Conservation (phyloP, 2,888 invertebrate genomes). For the Protula sp. region DNA sequence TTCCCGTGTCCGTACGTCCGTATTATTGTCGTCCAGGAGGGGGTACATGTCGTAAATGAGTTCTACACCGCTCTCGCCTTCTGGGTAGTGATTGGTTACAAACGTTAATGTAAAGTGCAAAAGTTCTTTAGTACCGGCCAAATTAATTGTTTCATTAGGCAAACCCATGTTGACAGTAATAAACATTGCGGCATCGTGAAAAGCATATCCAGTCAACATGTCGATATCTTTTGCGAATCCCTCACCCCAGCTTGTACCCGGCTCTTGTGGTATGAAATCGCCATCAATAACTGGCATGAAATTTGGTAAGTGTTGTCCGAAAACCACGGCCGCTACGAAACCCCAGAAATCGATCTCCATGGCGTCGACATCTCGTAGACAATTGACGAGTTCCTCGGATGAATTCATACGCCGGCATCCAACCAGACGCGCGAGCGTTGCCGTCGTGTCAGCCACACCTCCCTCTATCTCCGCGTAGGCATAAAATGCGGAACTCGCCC, state of each 20-base stretch:
- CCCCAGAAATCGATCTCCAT: slow-evolving; percentile 15
- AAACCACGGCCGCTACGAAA: slow-evolving; percentile 1
- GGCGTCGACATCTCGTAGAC: slow-evolving; percentile 13
- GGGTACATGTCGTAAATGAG: slow-evolving; percentile 6
- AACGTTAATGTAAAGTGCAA: not conserved
- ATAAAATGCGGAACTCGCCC: not conserved
- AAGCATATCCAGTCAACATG: slow-evolving; percentile 11
- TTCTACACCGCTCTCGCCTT: slow-evolving; percentile 3
- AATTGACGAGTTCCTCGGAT: slow-evolving; percentile 12
- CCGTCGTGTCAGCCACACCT: not conserved
- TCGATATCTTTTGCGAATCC: slow-evolving; percentile 11
- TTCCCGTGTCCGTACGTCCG: slow-evolving; percentile 4
- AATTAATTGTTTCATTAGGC: not conserved
- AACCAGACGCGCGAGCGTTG: not conserved
- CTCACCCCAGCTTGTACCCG: slow-evolving; percentile 3
- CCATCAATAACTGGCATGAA: slow-evolving; percentile 20
- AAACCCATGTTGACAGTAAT: no score
- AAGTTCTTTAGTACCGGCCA: not conserved
- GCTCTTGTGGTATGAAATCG: slow-evolving; percentile 11
- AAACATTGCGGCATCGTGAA: slow-evolving; percentile 14
- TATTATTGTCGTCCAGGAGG: slow-evolving; percentile 8
- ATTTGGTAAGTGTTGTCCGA: slow-evolving; percentile 7
- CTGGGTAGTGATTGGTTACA: not conserved
- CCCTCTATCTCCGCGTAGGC: not conserved
- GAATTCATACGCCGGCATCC: not conserved